Percentiles rank a stretch among this genome's conserved stretches.
Evolutionary conservation across 2,888 invertebrate genomes (phyloP).

Genomic region (Lingula anatina): DNA sequence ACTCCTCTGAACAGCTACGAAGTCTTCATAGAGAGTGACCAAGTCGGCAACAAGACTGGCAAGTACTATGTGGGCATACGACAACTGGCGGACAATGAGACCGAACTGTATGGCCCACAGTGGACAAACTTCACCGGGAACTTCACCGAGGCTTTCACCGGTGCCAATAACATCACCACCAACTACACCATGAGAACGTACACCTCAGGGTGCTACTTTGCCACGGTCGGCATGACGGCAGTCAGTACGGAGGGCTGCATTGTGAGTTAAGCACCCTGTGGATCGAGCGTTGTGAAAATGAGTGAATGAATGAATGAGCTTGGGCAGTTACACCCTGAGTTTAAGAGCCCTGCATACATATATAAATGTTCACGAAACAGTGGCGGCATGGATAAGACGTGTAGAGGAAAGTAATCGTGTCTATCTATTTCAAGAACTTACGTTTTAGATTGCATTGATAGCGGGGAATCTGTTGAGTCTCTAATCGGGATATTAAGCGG

Average conservation of each 20-base stretch:
- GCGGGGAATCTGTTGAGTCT: no score
- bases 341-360: no score
- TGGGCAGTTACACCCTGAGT: neutral
- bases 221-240: conserved; percentile 23
- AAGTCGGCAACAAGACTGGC: conserved; percentile 33
- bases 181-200: conserved; percentile 45
- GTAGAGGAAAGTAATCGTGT: no score
- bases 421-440: no score
- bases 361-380: no score
- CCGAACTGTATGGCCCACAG: conserved; percentile 26
- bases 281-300: neutral
- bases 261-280: conserved; percentile 11
- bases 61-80: conserved; percentile 45
- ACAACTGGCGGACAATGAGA: conserved; percentile 25
- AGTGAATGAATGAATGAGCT: neutral
- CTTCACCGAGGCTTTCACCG: conserved; percentile 22
- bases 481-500: no score
- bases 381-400: no score
- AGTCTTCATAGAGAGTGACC: conserved; percentile 26
- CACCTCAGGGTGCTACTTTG: conserved; percentile 49
- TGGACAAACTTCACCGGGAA: conserved; percentile 28
- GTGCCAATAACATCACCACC: conserved; percentile 38
- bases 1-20: conserved; percentile 18
- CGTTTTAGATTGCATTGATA: no score
- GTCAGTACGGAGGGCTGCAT: conserved; percentile 42